These are phyloP conservation scores for Cloeon dipterum DNA, from an alignment of 2,888 invertebrate genomes.

Conservation along the genomic window DNA sequence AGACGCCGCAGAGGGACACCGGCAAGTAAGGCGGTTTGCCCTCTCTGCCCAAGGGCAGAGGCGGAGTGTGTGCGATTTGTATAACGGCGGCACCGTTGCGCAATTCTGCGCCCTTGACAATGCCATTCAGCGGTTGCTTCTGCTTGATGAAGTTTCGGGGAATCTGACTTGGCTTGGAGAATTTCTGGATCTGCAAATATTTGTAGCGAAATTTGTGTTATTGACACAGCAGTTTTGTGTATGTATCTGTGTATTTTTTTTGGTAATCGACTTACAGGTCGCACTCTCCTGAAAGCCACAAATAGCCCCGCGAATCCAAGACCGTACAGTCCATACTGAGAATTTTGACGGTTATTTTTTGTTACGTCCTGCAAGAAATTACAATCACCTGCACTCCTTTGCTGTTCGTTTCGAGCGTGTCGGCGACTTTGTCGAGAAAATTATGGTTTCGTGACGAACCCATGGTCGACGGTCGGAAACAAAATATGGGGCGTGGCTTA, in stretches of 20 bases:
- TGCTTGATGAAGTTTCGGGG: constrained; percentile 29
- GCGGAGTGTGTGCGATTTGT: constrained; percentile 29
- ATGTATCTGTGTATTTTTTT: background rate
- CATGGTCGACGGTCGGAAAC: too few species aligned
- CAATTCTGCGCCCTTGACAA: constrained; percentile 26
- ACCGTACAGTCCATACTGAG: constrained; percentile 32
- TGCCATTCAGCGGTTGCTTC: constrained; percentile 26
- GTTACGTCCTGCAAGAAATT: too few species aligned
- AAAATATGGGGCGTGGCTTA: too few species aligned
- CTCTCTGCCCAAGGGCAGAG: constrained; percentile 22
- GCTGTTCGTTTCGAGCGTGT: background rate
- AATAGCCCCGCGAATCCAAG: constrained; percentile 29
- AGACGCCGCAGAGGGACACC: background rate
- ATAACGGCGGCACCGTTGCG: constrained; percentile 21
- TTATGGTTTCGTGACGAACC: too few species aligned
- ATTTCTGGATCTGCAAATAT: constrained; percentile 30
- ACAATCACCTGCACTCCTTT: background rate
- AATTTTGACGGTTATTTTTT: too few species aligned
- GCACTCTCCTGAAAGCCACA: constrained; percentile 29
- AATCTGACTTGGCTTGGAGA: constrained; percentile 29
- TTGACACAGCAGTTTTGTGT: background rate
- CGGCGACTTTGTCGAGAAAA: background rate
- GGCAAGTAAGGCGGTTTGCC: constrained; percentile 1
- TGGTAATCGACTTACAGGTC: constrained; percentile 32
- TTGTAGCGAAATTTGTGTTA: background rate